Evolutionary conservation across 2,113 vertebrate species (phyloP), one percentile per base, ranked within the genome.

Genomic region (Heloderma charlesbogerti): DNA sequence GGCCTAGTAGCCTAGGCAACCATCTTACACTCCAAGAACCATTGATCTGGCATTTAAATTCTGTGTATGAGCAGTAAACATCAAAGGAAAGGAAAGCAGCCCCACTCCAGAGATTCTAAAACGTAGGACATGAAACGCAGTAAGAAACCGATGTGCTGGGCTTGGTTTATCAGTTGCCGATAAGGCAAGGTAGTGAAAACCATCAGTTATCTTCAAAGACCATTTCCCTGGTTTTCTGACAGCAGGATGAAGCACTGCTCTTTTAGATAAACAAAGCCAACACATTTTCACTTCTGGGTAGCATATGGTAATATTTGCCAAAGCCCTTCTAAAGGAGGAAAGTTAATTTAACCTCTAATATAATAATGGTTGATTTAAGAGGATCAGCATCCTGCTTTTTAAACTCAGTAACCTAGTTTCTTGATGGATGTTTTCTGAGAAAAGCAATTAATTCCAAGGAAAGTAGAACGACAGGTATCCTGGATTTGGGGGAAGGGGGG

Each of bases 401-500:
- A 74, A 83, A 90, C 31, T 51, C 66, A 51, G 10, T 86, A 71
- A 87, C 54, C 43, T 54, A 15, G 18, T 66, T 69, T 60, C 91
- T 91, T 95, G 93, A 93, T 34, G 67, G 40, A 51, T 57, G 89
- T 86, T 69, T 51, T 66, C 91, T 89, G 86, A 96, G 94, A 87
- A 92, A 91, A 72, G 29, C 89, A 91, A 86, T 6, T 66, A 31
- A 92, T 94, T 94, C 77, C 84, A 89, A 84, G 86, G 60, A 67
- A 93, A 94, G 86, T 16, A 43, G 29, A 82, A 89, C 86, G 10
- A 77, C 27, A 86, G 40, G 18, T 60, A 87, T 43, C 57, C 34
- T 83, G 37, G 31, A 83, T 89, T 3, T 7, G 1, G 3, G 34
- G 7, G 37, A 7, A 72, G n/a, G 60, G 43, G 0, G 13, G 10